Percentiles rank a stretch among this genome's conserved stretches.
Evolutionary conservation across 2,113 vertebrate genomes (phyloP).

Genomic region (Accipiter virgatus): DNA sequence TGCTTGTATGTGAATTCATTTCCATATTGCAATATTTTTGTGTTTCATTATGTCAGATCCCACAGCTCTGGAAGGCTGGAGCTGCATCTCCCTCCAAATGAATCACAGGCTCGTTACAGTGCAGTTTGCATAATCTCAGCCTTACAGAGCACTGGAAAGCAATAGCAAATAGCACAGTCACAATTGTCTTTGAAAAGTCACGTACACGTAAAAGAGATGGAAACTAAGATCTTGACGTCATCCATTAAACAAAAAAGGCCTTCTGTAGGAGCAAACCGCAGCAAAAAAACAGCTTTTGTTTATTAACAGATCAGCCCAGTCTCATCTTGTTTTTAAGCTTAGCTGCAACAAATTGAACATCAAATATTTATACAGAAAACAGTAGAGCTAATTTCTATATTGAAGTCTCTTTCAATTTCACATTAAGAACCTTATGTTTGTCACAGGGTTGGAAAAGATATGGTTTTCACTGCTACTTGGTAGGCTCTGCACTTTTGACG

Average conservation of each 20-base stretch:
- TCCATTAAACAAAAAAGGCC: neutral
- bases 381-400: neutral
- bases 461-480: constrained; percentile 81
- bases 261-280: neutral
- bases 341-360: neutral
- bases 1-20: neutral
- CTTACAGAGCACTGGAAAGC: neutral
- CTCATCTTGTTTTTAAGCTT: neutral
- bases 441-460: constrained; percentile 83
- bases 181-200: neutral
- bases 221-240: neutral
- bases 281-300: neutral
- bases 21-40: neutral
- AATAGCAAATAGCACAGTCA: neutral
- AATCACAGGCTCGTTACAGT: neutral
- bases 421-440: neutral
- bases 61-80: neutral
- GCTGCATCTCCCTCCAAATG: neutral
- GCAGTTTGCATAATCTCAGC: neutral
- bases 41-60: neutral
- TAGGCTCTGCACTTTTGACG: constrained; percentile 71
- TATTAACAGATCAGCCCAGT: neutral
- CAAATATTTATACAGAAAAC: neutral
- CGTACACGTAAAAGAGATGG: fast-evolving
- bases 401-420: neutral